A percentile compares a stretch with the other conserved stretches of the same genome.
Evolutionary conservation across 2,113 vertebrate species (phyloP).

Genomic region (Conger conger): DNA sequence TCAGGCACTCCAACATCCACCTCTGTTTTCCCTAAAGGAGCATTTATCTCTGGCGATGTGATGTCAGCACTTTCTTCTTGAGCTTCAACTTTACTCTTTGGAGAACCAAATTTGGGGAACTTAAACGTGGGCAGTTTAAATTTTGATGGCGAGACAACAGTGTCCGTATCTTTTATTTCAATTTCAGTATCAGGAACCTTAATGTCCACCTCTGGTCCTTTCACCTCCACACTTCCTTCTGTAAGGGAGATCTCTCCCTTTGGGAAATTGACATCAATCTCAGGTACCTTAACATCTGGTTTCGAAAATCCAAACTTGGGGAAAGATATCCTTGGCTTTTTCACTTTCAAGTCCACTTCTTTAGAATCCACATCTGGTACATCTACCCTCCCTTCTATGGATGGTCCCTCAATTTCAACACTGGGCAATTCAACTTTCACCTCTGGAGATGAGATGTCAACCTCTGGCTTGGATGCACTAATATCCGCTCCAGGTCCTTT

Average conservation of each 20-base stretch:
- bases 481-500: conserved; percentile 43
- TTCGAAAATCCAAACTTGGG: conserved; percentile 60
- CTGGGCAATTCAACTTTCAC: conserved; percentile 34
- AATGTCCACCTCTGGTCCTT: conserved; percentile 41
- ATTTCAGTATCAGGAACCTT: conserved; percentile 23
- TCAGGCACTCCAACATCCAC: neutral
- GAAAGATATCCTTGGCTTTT: conserved; percentile 52
- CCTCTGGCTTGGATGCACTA: conserved; percentile 38
- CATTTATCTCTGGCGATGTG: conserved; percentile 19
- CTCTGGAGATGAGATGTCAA: conserved; percentile 35
- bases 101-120: conserved; percentile 49
- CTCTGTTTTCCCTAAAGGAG: neutral
- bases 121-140: conserved; percentile 54
- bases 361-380: neutral
- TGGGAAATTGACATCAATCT: conserved; percentile 33
- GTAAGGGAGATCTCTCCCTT: conserved; percentile 27
- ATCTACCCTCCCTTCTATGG: neutral
- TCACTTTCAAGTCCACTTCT: conserved; percentile 42
- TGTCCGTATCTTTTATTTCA: conserved; percentile 25
- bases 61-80: conserved; percentile 26
- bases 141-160: conserved; percentile 38
- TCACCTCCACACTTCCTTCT: conserved; percentile 38
- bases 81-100: conserved; percentile 21
- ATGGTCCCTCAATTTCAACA: conserved; percentile 27
- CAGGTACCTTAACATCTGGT: conserved; percentile 42